Percentiles rank a stretch among this genome's conserved stretches.
phyloP scores from a whole-genome alignment of 2,888 invertebrate genomes.

The Drosophila pegasa region DNA sequence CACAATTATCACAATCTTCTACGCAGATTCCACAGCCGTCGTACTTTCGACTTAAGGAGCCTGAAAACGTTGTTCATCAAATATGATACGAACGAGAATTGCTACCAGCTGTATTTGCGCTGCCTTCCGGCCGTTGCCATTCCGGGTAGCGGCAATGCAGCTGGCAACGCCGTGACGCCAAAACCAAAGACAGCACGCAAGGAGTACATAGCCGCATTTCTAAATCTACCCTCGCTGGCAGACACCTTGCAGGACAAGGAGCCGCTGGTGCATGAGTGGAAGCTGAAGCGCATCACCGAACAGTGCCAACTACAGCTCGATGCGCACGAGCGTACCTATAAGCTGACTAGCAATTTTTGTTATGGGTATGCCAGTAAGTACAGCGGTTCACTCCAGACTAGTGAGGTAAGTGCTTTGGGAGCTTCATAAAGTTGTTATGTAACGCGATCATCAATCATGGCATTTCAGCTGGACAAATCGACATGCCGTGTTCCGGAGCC shows the following conservation, averaged over 20 bases:
- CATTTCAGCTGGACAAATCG: slow-evolving; percentile 57
- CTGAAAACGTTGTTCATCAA: slow-evolving; percentile 77
- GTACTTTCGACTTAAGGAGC: slow-evolving; percentile 78
- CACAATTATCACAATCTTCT: slow-evolving; percentile 9
- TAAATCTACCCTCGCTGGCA: slow-evolving; percentile 46
- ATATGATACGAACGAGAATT: slow-evolving; percentile 68
- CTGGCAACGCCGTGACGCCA: slow-evolving; percentile 49
- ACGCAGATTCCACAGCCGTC: slow-evolving; percentile 75
- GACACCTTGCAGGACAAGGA: slow-evolving; percentile 46
- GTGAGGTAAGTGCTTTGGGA: slow-evolving; percentile 42
- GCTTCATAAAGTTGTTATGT: neutral
- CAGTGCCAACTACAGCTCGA: slow-evolving; percentile 81
- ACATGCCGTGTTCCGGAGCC: slow-evolving; percentile 78
- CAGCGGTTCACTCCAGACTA: slow-evolving; percentile 60
- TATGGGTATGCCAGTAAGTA: slow-evolving; percentile 81
- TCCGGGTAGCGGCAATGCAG: slow-evolving; percentile 25
- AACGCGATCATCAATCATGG: neutral
- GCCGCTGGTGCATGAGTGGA: slow-evolving; percentile 60
- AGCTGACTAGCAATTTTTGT: slow-evolving; percentile 70
- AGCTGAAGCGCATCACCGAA: slow-evolving; percentile 81
- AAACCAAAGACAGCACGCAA: slow-evolving; percentile 68
- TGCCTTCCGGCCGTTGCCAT: slow-evolving; percentile 67
- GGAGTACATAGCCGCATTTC: slow-evolving; percentile 63
- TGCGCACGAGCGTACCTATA: slow-evolving; percentile 53
- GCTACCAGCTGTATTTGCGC: slow-evolving; percentile 73